Evolutionary conservation across 2,888 invertebrate species (phyloP).

Genomic region (Ochropleura leucogaster): DNA sequence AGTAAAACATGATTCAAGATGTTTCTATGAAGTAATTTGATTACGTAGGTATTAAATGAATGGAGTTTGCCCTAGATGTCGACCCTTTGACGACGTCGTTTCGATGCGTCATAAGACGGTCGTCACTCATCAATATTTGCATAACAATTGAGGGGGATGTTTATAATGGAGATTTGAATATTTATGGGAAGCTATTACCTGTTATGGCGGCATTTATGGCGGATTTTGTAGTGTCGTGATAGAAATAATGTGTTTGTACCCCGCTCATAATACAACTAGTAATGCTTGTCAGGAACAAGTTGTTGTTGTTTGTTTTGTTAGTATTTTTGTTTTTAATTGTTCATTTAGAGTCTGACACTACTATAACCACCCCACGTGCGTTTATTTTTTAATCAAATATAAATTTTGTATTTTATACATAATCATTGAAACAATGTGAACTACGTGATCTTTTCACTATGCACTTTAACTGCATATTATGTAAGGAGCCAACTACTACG

Average conservation of each 20-base stretch:
- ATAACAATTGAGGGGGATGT: conserved; percentile 51
- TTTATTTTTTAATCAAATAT: too few species aligned
- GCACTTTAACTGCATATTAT: too few species aligned
- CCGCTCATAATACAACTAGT: not conserved
- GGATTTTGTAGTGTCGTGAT: not conserved
- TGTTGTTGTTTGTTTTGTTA: too few species aligned
- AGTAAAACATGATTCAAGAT: conserved; percentile 10
- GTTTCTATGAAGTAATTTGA: conserved; percentile 24
- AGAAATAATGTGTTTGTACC: not conserved
- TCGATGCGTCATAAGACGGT: conserved; percentile 35
- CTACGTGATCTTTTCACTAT: too few species aligned
- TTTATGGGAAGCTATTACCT: conserved; percentile 45
- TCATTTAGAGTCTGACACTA: too few species aligned
- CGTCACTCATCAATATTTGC: conserved; percentile 52
- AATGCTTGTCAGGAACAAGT: not conserved
- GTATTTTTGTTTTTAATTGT: not conserved
- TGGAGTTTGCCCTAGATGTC: conserved; percentile 13
- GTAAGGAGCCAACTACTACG: too few species aligned
- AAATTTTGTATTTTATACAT: too few species aligned
- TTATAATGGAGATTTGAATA: conserved; percentile 46
- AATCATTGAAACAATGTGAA: too few species aligned
- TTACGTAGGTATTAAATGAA: conserved; percentile 39
- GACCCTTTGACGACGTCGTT: conserved; percentile 13
- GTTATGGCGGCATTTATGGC: conserved; percentile 27
- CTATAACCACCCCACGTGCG: too few species aligned